phyloP scores from a whole-genome alignment of 2,113 vertebrate genomes.

The Lycocorax pyrrhopterus region DNA sequence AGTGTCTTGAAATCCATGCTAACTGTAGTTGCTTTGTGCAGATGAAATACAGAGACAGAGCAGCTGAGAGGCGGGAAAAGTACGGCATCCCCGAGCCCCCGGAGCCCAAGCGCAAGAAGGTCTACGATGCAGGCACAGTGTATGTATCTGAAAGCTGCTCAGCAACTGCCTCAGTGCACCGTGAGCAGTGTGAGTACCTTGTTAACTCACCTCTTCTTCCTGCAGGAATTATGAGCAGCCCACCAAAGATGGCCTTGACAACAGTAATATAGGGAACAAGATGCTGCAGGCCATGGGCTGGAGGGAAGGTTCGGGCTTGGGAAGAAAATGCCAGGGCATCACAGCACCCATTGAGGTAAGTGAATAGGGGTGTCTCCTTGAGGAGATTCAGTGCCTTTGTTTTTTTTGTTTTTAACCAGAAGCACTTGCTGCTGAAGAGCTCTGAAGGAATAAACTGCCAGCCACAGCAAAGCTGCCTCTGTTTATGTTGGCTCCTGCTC shows the following conservation, averaged over 20 bases:
- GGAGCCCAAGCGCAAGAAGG: conserved; percentile 94
- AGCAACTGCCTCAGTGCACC: accelerated
- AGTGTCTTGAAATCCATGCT: not conserved
- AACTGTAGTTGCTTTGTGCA: conserved; percentile 5
- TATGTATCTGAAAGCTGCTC: conserved; percentile 65
- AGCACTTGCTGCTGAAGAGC: not conserved
- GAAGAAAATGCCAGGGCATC: conserved; percentile 96
- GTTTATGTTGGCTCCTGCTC: accelerated
- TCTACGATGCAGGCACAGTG: conserved; percentile 86
- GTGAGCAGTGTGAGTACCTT: not conserved
- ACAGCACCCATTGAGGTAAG: conserved; percentile 94
- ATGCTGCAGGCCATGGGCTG: conserved; percentile 99
- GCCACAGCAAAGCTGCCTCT: not conserved
- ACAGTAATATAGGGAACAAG: conserved; percentile 98
- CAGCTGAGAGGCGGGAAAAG: conserved; percentile 95
- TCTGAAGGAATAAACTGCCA: not conserved
- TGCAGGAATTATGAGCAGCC: conserved; percentile 95
- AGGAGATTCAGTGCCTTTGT: not conserved
- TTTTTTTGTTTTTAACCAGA: not conserved
- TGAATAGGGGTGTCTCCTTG: not conserved
- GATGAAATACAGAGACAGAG: conserved; percentile 97
- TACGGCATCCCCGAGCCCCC: conserved; percentile 97
- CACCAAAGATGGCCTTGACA: conserved; percentile 95
- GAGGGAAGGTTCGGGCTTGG: conserved; percentile 95
- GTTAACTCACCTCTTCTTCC: conserved; percentile 2